A percentile compares a stretch with the other conserved stretches of the same genome.
phyloP scores from a whole-genome alignment of 1,140 invertebrate species.

The Solen grandis region DNA sequence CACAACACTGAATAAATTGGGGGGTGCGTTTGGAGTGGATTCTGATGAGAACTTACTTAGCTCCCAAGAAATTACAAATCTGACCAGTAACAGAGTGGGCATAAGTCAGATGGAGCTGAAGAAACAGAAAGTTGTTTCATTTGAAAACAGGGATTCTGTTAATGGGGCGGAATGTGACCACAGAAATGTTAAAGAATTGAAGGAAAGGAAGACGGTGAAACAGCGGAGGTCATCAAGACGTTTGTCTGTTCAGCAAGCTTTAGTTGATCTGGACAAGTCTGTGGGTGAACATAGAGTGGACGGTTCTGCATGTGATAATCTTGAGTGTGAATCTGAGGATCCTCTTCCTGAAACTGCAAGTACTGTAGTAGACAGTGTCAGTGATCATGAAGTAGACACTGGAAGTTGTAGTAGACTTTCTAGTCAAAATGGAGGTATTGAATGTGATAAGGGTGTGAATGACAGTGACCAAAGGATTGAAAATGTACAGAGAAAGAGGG shows the following conservation, averaged over 20 bases:
- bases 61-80: slow-evolving; percentile 27
- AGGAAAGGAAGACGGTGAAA: neutral
- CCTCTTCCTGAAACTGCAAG: neutral
- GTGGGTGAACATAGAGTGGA: too few species aligned
- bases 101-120: neutral
- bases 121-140: neutral
- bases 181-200: neutral
- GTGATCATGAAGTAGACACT: neutral
- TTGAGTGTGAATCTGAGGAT: slow-evolving; percentile 27
- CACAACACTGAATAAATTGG: slow-evolving; percentile 1
- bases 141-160: neutral
- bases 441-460: too few species aligned
- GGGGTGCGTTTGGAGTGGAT: slow-evolving; percentile 14
- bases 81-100: neutral
- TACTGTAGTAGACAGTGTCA: neutral
- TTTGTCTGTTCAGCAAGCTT: slow-evolving; percentile 23
- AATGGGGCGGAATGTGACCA: neutral
- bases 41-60: slow-evolving; percentile 29
- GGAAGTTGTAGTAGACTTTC: neutral
- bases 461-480: too few species aligned
- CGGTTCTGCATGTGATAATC: too few species aligned
- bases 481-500: too few species aligned
- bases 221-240: slow-evolving; percentile 23
- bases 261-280: slow-evolving; percentile 2
- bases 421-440: too few species aligned